Conservation (phyloP, 2,113 vertebrate species). For the Trichomycterus rosablanca region DNA sequence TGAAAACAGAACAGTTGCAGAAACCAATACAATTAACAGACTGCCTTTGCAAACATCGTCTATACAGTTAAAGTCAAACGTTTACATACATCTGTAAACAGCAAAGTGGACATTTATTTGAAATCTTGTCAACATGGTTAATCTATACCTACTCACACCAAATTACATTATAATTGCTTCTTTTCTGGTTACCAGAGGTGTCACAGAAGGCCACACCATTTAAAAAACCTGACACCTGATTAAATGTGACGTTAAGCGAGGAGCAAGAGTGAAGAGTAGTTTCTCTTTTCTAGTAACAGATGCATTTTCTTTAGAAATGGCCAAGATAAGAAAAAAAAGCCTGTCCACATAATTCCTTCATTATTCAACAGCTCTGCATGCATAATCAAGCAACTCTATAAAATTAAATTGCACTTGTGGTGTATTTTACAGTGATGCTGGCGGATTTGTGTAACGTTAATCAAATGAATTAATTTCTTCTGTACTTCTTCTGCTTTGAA, state of each 20-base stretch:
- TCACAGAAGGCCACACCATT: slow-evolving; percentile 52
- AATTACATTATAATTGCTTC: too few species aligned
- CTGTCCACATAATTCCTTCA: slow-evolving; percentile 58
- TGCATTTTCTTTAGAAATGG: slow-evolving; percentile 60
- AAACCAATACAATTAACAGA: too few species aligned
- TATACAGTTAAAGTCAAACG: too few species aligned
- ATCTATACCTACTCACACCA: too few species aligned
- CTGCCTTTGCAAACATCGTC: too few species aligned
- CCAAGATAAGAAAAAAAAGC: slow-evolving; percentile 59
- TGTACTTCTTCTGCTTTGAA: too few species aligned
- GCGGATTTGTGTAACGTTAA: slow-evolving; percentile 42
- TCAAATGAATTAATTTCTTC: slow-evolving; percentile 36
- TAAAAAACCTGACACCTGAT: slow-evolving; percentile 56
- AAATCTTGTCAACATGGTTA: too few species aligned
- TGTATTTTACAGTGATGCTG: too few species aligned
- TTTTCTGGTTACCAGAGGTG: too few species aligned
- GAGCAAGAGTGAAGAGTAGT: slow-evolving; percentile 61
- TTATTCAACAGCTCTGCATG: slow-evolving; percentile 40
- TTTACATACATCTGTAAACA: too few species aligned
- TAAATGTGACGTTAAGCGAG: slow-evolving; percentile 60
- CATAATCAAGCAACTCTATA: slow-evolving; percentile 53
- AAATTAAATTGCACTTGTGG: slow-evolving; percentile 48
- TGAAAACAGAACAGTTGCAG: too few species aligned
- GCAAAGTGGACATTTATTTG: too few species aligned
- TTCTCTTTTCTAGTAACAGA: slow-evolving; percentile 59